Conservation (phyloP, 2,888 invertebrate species). For the Dynastes hyllus region DNA sequence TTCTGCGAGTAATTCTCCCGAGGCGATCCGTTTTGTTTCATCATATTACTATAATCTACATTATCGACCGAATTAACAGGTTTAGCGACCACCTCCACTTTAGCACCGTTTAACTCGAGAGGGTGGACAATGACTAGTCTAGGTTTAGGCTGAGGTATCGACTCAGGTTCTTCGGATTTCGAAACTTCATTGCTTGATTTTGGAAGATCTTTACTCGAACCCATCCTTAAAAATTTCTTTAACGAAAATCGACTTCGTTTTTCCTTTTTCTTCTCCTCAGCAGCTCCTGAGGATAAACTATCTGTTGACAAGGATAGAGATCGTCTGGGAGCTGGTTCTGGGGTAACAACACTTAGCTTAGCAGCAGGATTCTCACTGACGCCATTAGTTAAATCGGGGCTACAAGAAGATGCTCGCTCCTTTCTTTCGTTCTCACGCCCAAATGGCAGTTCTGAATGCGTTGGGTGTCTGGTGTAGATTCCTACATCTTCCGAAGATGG, state of each 20-base stretch:
- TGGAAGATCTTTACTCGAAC: slow-evolving; percentile 81
- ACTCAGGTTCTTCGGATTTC: slow-evolving; percentile 74
- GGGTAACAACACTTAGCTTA: slow-evolving; percentile 60
- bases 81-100: slow-evolving; percentile 81
- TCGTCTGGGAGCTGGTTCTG: slow-evolving; percentile 81
- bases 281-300: slow-evolving; percentile 73
- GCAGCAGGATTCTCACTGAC: slow-evolving; percentile 68
- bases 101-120: slow-evolving; percentile 86
- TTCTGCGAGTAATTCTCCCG: slow-evolving; percentile 48
- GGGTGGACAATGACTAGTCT: slow-evolving; percentile 92
- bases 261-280: slow-evolving; percentile 75
- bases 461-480: slow-evolving; percentile 77
- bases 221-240: slow-evolving; percentile 88
- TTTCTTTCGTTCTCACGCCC: slow-evolving; percentile 84
- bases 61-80: slow-evolving; percentile 42
- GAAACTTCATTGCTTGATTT: slow-evolving; percentile 73
- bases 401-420: slow-evolving; percentile 79
- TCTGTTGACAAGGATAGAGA: slow-evolving; percentile 85
- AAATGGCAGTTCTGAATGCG: slow-evolving; percentile 73
- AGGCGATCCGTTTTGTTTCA: slow-evolving; percentile 65
- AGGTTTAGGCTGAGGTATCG: slow-evolving; percentile 79
- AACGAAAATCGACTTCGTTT: slow-evolving; percentile 86
- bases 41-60: slow-evolving; percentile 39
- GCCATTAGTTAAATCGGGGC: slow-evolving; percentile 71
- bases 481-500: slow-evolving; percentile 74